Evolutionary conservation across 2,113 vertebrate species (phyloP).

Genomic region (Gymnocephalus cernua): DNA sequence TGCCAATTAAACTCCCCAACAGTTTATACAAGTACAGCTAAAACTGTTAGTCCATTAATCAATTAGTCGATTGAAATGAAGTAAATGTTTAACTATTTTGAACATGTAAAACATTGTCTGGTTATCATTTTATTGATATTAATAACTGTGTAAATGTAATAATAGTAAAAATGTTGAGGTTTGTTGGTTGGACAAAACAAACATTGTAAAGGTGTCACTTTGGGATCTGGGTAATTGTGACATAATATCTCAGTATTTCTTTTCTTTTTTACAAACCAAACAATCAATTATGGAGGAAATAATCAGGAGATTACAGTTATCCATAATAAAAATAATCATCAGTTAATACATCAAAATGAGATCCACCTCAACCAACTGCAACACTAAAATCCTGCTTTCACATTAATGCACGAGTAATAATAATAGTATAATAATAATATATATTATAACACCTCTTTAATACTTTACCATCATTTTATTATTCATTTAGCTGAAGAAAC

Average conservation of each 20-base stretch:
- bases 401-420: no score
- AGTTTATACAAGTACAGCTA: neutral
- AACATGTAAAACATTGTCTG: no score
- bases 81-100: no score
- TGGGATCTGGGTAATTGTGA: neutral
- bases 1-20: no score
- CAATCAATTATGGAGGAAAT: neutral
- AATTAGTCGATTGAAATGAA: neutral
- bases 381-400: no score
- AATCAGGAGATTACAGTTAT: neutral
- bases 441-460: no score
- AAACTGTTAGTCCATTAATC: neutral
- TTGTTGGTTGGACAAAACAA: neutral
- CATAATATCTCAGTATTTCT: neutral
- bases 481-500: no score
- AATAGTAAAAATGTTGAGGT: neutral
- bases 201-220: neutral
- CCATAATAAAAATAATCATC: no score
- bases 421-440: no score
- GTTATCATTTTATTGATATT: neutral
- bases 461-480: no score
- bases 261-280: constrained; percentile 1
- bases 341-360: no score
- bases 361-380: no score
- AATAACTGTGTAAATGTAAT: neutral